Evolutionary conservation across 2,888 invertebrate species (phyloP).

Genomic region (Salticus scenicus): DNA sequence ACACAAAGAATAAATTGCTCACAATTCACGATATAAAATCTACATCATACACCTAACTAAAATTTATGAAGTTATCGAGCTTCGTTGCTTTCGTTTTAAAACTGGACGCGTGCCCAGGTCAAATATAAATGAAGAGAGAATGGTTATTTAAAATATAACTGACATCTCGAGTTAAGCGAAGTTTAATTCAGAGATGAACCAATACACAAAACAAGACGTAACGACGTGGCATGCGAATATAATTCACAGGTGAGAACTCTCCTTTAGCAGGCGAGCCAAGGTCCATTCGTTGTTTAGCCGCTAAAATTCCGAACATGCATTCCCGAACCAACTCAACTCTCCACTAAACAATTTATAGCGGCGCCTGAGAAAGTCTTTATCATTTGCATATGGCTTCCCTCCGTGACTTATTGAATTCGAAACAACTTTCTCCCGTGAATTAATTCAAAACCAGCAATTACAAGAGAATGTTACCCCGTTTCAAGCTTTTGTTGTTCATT

Average conservation of each 20-base stretch:
- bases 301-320: constrained; percentile 7
- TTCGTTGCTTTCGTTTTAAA: not conserved
- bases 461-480: constrained; percentile 50
- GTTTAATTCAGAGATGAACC: not conserved
- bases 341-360: constrained; percentile 39
- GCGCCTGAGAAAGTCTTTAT: constrained; percentile 67
- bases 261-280: not conserved
- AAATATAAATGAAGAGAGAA: not conserved
- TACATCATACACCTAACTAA: too few species aligned
- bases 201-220: constrained; percentile 1
- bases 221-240: not conserved
- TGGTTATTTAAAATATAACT: not conserved
- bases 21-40: too few species aligned
- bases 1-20: too few species aligned
- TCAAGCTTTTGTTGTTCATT: constrained; percentile 40
- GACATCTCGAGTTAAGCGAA: not conserved
- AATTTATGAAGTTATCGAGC: too few species aligned
- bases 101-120: not conserved
- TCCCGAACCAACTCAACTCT: constrained; percentile 12
- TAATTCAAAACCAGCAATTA: constrained; percentile 66
- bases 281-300: not conserved
- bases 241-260: constrained; percentile 6
- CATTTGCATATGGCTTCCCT: constrained; percentile 66
- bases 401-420: constrained; percentile 63
- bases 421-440: constrained; percentile 69